Conservation (phyloP, 2,888 invertebrate genomes). For the Athripsodes cinereus region DNA sequence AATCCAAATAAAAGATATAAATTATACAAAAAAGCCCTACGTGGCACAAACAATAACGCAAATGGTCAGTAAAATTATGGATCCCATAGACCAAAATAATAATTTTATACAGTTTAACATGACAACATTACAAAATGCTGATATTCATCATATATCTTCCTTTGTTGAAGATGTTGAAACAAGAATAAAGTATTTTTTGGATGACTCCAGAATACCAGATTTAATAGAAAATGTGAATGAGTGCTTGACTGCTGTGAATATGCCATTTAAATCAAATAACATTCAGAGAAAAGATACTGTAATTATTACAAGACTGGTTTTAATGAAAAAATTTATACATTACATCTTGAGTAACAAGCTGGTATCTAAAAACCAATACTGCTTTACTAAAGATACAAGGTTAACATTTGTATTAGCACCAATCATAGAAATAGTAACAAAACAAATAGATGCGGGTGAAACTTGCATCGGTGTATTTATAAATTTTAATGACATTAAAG, state of each 20-base stretch:
- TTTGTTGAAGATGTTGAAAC: background rate
- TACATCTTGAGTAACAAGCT: background rate
- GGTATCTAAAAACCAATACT: background rate
- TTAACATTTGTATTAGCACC: background rate
- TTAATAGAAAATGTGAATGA: background rate
- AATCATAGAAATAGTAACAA: background rate
- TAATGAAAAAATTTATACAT: background rate
- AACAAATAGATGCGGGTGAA: background rate
- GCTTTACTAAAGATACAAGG: background rate
- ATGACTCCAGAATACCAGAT: background rate
- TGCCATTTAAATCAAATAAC: background rate
- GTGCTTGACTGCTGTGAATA: background rate
- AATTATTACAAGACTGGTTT: background rate
- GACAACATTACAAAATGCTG: background rate
- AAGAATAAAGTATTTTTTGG: background rate
- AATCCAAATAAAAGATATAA: background rate
- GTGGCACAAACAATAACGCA: background rate
- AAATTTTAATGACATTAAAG: background rate
- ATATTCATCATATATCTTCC: background rate
- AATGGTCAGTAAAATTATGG: background rate
- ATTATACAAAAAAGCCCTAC: background rate
- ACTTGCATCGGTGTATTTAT: background rate
- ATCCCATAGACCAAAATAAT: background rate
- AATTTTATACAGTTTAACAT: background rate
- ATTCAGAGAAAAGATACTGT: background rate